Evolutionary conservation across 2,888 invertebrate species (phyloP).

Genomic region (Rhagium mordax): DNA sequence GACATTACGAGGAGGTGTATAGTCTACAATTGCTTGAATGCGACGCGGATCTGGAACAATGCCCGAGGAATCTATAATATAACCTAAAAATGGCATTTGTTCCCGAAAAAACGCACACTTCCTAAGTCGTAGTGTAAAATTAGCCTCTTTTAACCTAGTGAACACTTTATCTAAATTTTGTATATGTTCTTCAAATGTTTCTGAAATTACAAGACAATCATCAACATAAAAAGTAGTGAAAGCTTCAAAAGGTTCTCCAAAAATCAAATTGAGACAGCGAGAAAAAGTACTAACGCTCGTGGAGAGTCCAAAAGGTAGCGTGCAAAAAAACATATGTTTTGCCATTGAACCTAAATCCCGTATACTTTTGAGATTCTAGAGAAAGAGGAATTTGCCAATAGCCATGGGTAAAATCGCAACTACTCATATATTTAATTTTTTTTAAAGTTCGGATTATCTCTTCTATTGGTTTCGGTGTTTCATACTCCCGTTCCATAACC

Average conservation of each 20-base stretch:
- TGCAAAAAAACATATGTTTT: conserved; percentile 38
- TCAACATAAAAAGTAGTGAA: conserved; percentile 40
- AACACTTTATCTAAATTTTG: conserved; percentile 37
- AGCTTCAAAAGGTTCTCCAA: conserved; percentile 27
- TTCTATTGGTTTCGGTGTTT: conserved; percentile 36
- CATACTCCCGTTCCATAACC: conserved; percentile 39
- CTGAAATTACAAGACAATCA: conserved; percentile 37
- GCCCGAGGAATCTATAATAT: conserved; percentile 27
- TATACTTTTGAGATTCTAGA: conserved; percentile 38
- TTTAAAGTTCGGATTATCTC: conserved; percentile 32
- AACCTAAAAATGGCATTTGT: conserved; percentile 39
- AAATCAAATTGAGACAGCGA: conserved; percentile 16
- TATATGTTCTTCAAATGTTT: conserved; percentile 35
- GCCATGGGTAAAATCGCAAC: conserved; percentile 40
- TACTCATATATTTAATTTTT: conserved; percentile 25
- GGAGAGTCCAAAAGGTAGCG: conserved; percentile 43
- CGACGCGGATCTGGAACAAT: conserved; percentile 38
- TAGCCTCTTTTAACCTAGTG: conserved; percentile 17
- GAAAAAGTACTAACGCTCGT: conserved; percentile 28
- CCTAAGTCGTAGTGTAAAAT: conserved; percentile 29
- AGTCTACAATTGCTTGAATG: conserved; percentile 53
- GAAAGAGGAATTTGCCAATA: conserved; percentile 47
- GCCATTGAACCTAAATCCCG: conserved; percentile 41
- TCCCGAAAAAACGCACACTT: conserved; percentile 38
- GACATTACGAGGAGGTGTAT: conserved; percentile 53